A percentile compares a stretch with the other conserved stretches of the same genome.
Conservation (phyloP, 2,888 invertebrate species). For the Cryptocephalus moraei region DNA sequence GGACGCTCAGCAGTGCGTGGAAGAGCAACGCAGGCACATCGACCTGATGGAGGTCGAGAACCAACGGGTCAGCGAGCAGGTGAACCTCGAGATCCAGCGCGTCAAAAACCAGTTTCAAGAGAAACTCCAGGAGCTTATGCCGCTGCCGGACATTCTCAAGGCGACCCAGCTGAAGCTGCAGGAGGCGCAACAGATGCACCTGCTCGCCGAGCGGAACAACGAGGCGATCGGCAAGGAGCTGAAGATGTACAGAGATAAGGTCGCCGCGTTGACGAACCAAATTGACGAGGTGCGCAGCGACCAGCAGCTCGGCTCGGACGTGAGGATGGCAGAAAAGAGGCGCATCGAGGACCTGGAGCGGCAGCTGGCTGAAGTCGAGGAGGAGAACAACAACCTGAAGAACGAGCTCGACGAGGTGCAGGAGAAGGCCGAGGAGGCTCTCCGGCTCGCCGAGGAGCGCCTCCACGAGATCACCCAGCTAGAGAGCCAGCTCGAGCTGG, state of each 20-base stretch:
- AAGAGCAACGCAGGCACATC: conserved; percentile 58
- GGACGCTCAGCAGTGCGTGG: conserved; percentile 58
- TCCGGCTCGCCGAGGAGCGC: conserved; percentile 55
- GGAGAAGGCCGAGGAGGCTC: conserved; percentile 47
- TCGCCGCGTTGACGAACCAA: conserved; percentile 36
- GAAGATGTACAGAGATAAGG: conserved; percentile 44
- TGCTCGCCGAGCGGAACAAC: conserved; percentile 54
- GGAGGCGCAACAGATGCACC: conserved; percentile 57
- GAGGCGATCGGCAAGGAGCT: conserved; percentile 56
- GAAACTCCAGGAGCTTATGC: conserved; percentile 57
- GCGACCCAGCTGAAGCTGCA: conserved; percentile 56
- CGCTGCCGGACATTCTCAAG: conserved; percentile 58
- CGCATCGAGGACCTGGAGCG: conserved; percentile 30
- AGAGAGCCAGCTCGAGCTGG: conserved; percentile 52
- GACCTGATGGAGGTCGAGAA: conserved; percentile 65
- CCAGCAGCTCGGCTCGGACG: conserved; percentile 40
- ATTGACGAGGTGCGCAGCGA: conserved; percentile 46
- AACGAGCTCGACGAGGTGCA: conserved; percentile 37
- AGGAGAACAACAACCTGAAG: conserved; percentile 27
- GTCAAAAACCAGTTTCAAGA: conserved; percentile 65
- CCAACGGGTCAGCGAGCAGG: conserved; percentile 58
- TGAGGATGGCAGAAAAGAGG: conserved; percentile 32
- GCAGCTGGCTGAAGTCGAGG: conserved; percentile 28
- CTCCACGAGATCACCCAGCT: conserved; percentile 57
- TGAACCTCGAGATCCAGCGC: conserved; percentile 57